Conservation (phyloP, 2,888 invertebrate genomes). For the Ochropacha duplaris region DNA sequence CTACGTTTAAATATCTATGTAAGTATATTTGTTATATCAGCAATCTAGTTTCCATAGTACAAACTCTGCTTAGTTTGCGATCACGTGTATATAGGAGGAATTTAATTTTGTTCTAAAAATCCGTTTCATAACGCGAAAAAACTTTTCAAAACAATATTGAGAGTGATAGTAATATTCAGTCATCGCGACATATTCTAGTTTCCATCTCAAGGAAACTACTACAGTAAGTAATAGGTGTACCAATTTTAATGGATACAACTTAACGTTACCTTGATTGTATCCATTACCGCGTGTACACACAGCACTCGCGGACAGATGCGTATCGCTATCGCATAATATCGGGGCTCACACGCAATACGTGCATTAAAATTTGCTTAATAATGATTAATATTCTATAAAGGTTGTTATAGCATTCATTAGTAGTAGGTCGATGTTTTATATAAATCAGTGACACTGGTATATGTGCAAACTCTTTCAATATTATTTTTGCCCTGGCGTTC, state of each 20-base stretch:
- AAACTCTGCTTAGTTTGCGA: too few relatives aligned
- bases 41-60: too few relatives aligned
- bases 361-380: conserved; percentile 36
- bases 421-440: neutral
- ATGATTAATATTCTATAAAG: conserved; percentile 38
- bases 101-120: too few relatives aligned
- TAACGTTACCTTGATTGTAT: conserved; percentile 61
- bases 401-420: conserved; percentile 13
- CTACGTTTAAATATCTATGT: too few relatives aligned
- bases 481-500: conserved; percentile 9
- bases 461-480: neutral
- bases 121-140: too few relatives aligned
- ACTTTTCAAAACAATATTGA: too few relatives aligned
- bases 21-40: too few relatives aligned
- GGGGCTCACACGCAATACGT: conserved; percentile 43
- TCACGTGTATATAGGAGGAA: too few relatives aligned
- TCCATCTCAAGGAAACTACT: neutral
- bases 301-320: conserved; percentile 36
- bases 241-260: conserved; percentile 51
- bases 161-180: neutral
- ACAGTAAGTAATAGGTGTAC: conserved; percentile 24
- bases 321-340: conserved; percentile 35
- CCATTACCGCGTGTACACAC: conserved; percentile 64
- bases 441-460: too few relatives aligned
- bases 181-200: neutral